phyloP scores from a whole-genome alignment of 2,888 invertebrate genomes.

The Schizotus pectinicornis region DNA sequence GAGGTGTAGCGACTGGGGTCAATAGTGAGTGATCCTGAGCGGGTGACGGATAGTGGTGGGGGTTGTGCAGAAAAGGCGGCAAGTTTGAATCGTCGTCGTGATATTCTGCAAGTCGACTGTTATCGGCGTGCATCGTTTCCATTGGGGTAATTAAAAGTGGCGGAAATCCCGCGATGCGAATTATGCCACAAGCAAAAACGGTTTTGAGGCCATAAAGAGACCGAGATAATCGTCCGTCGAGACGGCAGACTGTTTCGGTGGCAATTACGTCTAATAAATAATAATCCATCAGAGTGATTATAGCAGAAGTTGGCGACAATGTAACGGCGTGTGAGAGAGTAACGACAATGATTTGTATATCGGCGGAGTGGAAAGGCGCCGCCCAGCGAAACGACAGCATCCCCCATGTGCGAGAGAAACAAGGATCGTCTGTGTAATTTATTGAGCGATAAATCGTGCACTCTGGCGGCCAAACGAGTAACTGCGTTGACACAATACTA shows the following conservation, averaged over 20 bases:
- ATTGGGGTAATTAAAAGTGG: slow-evolving; percentile 5
- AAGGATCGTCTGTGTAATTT: slow-evolving; percentile 56
- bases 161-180: not conserved
- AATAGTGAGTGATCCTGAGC: too few relatives aligned
- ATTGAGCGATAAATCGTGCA: slow-evolving; percentile 60
- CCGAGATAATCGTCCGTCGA: slow-evolving; percentile 12
- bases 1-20: too few relatives aligned
- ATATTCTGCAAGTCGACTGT: not conserved
- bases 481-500: slow-evolving; percentile 60
- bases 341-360: slow-evolving; percentile 54
- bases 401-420: slow-evolving; percentile 47
- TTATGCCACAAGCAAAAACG: not conserved
- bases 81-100: too few relatives aligned
- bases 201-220: slow-evolving; percentile 3
- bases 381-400: slow-evolving; percentile 34
- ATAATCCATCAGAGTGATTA: slow-evolving; percentile 54
- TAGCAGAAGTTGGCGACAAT: slow-evolving; percentile 52
- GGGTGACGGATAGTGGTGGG: too few relatives aligned
- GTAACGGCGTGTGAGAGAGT: slow-evolving; percentile 41
- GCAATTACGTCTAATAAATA: slow-evolving; percentile 50
- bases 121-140: not conserved
- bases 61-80: too few relatives aligned
- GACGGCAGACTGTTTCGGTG: slow-evolving; percentile 32
- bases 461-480: slow-evolving; percentile 58
- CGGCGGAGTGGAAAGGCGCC: slow-evolving; percentile 46